These are phyloP conservation scores for Synodontis membranacea DNA, from an alignment of 2,113 vertebrate genomes.

Conservation along the genomic window DNA sequence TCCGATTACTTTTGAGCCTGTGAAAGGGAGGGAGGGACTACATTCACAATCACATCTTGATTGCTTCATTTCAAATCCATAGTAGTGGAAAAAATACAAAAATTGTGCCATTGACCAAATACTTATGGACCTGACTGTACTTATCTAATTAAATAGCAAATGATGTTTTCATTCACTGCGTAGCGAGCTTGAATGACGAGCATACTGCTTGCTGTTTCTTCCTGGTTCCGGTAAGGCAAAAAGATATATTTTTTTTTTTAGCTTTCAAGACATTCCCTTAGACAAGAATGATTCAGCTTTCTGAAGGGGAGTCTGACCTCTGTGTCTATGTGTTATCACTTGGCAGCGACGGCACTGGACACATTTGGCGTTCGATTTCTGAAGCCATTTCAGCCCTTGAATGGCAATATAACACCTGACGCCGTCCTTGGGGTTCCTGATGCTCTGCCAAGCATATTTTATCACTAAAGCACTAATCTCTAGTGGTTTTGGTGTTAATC, in stretches of 20 bases:
- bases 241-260: constrained; percentile 5
- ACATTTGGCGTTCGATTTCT: not conserved
- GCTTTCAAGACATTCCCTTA: not conserved
- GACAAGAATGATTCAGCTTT: not conserved
- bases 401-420: not conserved
- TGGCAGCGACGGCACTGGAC: not conserved
- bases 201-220: not conserved
- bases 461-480: not conserved
- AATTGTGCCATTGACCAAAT: too few species aligned
- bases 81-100: too few species aligned
- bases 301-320: constrained; percentile 8
- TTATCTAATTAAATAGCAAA: not conserved
- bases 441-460: not conserved
- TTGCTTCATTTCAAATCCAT: too few species aligned
- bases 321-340: constrained; percentile 10
- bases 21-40: too few species aligned
- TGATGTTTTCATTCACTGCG: not conserved
- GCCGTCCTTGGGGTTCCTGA: not conserved
- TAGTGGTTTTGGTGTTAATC: not conserved
- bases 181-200: not conserved
- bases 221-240: not conserved
- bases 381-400: not conserved
- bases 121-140: too few species aligned
- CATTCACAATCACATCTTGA: too few species aligned
- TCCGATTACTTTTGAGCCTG: too few species aligned